Conservation (phyloP, 2,888 invertebrate species). For the Synanthedon andrenaeformis region DNA sequence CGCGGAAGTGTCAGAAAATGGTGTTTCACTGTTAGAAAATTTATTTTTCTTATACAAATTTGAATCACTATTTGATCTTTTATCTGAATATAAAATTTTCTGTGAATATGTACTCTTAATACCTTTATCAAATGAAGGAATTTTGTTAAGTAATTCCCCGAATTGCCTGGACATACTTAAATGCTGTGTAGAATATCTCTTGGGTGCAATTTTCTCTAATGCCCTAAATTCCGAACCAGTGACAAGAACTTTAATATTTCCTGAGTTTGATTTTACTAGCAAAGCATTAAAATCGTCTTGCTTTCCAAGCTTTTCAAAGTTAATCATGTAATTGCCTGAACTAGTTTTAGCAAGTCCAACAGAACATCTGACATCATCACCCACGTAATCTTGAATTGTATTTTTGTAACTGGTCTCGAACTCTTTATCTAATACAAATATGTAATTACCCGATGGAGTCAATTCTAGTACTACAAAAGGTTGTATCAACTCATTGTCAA, state of each 20-base stretch:
- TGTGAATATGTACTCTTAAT: conserved; percentile 5
- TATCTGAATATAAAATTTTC: conserved; percentile 6
- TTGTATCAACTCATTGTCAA: conserved; percentile 12
- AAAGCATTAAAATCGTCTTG: conserved; percentile 20
- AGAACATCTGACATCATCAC: conserved; percentile 16
- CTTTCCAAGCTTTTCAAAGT: conserved; percentile 17
- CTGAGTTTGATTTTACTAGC: conserved; percentile 29
- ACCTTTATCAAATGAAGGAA: conserved; percentile 10
- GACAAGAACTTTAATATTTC: conserved; percentile 29
- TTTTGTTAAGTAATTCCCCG: conserved; percentile 15
- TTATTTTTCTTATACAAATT: conserved; percentile 21
- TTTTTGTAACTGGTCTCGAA: conserved; percentile 30
- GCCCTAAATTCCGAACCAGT: conserved; percentile 11
- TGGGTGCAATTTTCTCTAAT: conserved; percentile 1
- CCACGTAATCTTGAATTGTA: conserved; percentile 17
- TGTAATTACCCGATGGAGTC: conserved; percentile 33
- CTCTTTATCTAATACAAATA: conserved; percentile 43
- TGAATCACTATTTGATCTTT: conserved; percentile 28
- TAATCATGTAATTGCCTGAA: conserved; percentile 27
- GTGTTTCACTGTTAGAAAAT: conserved; percentile 13
- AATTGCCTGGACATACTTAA: conserved; percentile 14
- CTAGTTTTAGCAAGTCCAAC: conserved; percentile 23
- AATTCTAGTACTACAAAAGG: conserved; percentile 26
- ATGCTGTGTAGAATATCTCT: background rate
- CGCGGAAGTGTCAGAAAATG: conserved; percentile 15